Conservation (phyloP, 2,797 vertebrate species). For the Epinephelus malabaricus region DNA sequence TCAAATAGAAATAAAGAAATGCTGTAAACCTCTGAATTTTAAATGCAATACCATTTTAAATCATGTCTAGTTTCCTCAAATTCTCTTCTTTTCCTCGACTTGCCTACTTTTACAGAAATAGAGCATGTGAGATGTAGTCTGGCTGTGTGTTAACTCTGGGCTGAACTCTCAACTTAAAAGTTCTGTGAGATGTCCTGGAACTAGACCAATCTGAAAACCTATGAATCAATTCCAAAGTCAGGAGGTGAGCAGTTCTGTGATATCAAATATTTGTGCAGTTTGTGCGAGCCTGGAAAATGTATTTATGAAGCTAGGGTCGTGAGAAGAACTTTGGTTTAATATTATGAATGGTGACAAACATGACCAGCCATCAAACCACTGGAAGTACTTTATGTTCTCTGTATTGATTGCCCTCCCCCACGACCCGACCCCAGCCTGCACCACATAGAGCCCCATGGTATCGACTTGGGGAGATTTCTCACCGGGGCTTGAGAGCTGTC, state of each 20-base stretch:
- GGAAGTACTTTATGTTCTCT: slow-evolving; percentile 4
- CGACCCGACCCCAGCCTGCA: background rate
- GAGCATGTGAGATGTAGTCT: background rate
- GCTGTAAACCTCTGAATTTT: background rate
- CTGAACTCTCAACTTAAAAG: background rate
- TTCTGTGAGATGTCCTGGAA: background rate
- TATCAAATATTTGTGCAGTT: background rate
- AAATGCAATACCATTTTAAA: background rate
- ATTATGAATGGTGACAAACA: slow-evolving; percentile 3
- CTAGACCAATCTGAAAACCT: background rate
- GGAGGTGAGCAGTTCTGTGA: background rate
- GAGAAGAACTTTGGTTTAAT: background rate
- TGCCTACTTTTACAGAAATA: background rate
- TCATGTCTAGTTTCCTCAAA: background rate
- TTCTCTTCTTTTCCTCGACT: background rate
- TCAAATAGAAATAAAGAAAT: background rate
- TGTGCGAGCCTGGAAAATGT: background rate
- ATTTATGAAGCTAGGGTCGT: background rate
- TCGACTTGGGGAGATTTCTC: slow-evolving; percentile 40
- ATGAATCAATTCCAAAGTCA: background rate
- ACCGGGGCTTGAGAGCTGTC: slow-evolving; percentile 39
- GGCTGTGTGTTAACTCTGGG: background rate
- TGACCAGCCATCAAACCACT: slow-evolving; percentile 5
- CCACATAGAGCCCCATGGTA: slow-evolving; percentile 8
- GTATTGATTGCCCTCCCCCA: slow-evolving; percentile 19